These are phyloP conservation scores for Pyrocoelia pectoralis DNA, from an alignment of 2,888 invertebrate genomes.

Conservation along the genomic window DNA sequence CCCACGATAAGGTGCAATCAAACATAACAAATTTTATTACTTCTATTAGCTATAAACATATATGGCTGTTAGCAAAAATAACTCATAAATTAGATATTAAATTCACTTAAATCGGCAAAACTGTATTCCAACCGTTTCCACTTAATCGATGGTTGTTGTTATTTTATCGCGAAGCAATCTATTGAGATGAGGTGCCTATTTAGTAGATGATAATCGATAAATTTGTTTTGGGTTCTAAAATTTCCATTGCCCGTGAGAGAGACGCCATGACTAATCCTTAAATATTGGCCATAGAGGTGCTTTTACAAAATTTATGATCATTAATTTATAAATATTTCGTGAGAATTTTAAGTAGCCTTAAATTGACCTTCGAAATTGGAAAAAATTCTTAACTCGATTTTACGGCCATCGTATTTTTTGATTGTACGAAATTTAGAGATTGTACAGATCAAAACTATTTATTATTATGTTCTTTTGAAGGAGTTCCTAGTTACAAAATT, in stretches of 20 bases:
- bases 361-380: too few relatives aligned
- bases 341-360: too few relatives aligned
- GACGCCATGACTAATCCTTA: not conserved
- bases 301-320: not conserved
- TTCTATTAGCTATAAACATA: slow-evolving; percentile 22
- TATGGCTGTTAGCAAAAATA: slow-evolving; percentile 20
- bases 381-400: too few relatives aligned
- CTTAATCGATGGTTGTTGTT: slow-evolving; percentile 20
- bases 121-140: slow-evolving; percentile 16
- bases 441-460: too few relatives aligned
- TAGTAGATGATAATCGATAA: slow-evolving; percentile 10
- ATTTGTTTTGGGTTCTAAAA: slow-evolving; percentile 2
- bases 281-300: not conserved
- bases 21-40: slow-evolving; percentile 27
- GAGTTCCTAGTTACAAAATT: too few relatives aligned
- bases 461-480: too few relatives aligned
- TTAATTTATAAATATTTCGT: not conserved
- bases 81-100: slow-evolving; percentile 32
- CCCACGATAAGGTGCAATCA: slow-evolving; percentile 10
- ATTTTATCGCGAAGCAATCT: slow-evolving; percentile 19
- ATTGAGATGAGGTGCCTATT: not conserved
- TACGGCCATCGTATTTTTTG: too few relatives aligned
- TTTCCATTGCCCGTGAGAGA: not conserved
- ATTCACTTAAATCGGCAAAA: slow-evolving; percentile 24
- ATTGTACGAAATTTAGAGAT: too few relatives aligned